Evolutionary conservation across 1,140 invertebrate genomes (phyloP), one percentile per base, ranked within the genome.

Genomic region (Ceratoteleas bidentatus): DNA sequence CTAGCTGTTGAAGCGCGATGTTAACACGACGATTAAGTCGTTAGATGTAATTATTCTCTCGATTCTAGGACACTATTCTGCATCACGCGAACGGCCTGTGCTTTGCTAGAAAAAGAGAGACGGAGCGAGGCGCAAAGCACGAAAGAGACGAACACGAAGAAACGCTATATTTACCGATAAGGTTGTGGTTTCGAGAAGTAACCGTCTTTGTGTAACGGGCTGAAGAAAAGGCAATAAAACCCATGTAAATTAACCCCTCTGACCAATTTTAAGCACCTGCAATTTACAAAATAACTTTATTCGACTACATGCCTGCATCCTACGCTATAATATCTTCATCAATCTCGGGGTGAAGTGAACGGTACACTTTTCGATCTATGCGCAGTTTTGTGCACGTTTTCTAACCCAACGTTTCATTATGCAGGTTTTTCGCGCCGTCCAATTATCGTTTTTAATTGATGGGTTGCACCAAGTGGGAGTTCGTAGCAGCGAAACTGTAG

Each of bases 41-140:
- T 77, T 81, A 65, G 61, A 79, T 81, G 81, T 81, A 81, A 88
- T 85, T 84, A 85, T 85, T 84, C 68, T 79, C 61, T 85, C 62
- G 76, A 84, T 84, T 81, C 83, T 75, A 73, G 85, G 70, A 84
- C 84, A 85, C 58, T 83, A 84, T 85, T 83, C 70, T 80, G 62
- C 77, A 84, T 87, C 86, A 85, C 85, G 86, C 85, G 60, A 88
- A 32, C 58, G 9, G 34, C 64, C 56, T 61, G 60, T 45, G 38
- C 45, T 57, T 72, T 54, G 56, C 56, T 75, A 70, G 72, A 72
- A 79, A 76, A 75, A 76, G 75, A 61, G 74, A 83, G 62, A 80
- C 72, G 34, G 83, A 80, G 61, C 66, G 33, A 58, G 62, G 57
- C 15, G 49, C 13, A 15, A 38, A 13, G 49, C 13, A 15, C 33